Base-by-base conservation (phyloP, 2,113 vertebrate species). In the Ivindomyrus marchei region DNA sequence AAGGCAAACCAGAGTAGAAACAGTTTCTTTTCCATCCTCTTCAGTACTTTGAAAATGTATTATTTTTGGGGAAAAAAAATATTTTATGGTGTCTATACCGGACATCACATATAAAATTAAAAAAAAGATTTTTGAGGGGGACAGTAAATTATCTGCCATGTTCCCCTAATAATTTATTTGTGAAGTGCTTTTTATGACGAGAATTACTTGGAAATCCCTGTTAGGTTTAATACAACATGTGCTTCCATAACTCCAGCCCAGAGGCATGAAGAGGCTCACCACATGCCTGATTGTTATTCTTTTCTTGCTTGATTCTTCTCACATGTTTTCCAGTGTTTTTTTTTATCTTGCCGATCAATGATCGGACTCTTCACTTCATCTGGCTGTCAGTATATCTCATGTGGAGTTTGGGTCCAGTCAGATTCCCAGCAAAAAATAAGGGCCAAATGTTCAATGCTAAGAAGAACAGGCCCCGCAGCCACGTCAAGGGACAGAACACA, bases 221-320 rank as follows among this genome's bases (percentile, higher is more conserved):
- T 47, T 45, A 46, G 62, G 9, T 24, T 42, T 47, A 58, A 15
- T 47, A 19, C 11, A 9, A 31, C 7, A 89, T 87, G 50, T 58
- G 83, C 84, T 49, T 42, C 19, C 42, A 45, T 74, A 84, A 74
- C 49, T 24, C 13, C 39, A 45, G 47, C 50, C 62, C 85, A 62
- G 58, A 62, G 8, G 9, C 58, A 27, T 1, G 2, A 6, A 90
- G 91, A 91, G 92, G 56, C 24, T 49, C 49, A 47, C 31, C 92
- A 91, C 31, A 88, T 92, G 92, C 56, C 90, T 36, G 89, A 87
- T 46, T 89, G 47, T 66, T 90, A 90, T 91, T 90, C 62, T 84
- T 92, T 13, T n/a, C 58, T 66, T 89, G 58, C 49, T 85, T 70
- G 88, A 80, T 45, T 87, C 31, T 89, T 86, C 24, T 31, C n/a